These are phyloP conservation scores for Hypselothyrea guttata DNA, from an alignment of 2,888 invertebrate genomes.

Conservation along the genomic window DNA sequence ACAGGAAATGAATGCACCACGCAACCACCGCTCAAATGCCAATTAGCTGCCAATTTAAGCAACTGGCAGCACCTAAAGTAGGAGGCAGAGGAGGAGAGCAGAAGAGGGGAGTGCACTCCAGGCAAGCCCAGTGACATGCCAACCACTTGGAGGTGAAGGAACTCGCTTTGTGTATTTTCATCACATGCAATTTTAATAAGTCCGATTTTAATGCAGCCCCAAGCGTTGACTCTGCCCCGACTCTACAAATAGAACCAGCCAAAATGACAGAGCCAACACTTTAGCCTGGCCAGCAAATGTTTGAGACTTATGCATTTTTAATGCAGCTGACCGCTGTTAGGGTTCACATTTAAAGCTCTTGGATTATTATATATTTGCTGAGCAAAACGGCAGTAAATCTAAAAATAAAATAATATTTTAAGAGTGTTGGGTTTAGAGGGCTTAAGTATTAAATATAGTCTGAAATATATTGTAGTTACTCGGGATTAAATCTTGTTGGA, in stretches of 20 bases:
- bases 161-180: constrained; percentile 36
- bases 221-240: constrained; percentile 23
- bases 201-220: constrained; percentile 53
- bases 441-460: no score
- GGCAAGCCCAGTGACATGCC: background rate
- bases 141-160: constrained; percentile 44
- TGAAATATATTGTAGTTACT: no score
- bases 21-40: constrained; percentile 54
- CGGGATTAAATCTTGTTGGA: no score
- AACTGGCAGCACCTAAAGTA: constrained; percentile 14
- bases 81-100: background rate
- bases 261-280: constrained; percentile 2
- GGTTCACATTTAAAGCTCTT: constrained; percentile 18
- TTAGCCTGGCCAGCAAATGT: background rate
- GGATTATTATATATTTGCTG: no score
- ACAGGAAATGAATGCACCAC: constrained; percentile 66
- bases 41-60: constrained; percentile 57
- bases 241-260: constrained; percentile 20
- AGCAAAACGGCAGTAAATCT: no score
- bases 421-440: no score
- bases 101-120: constrained; percentile 1
- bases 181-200: constrained; percentile 61
- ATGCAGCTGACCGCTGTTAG: constrained; percentile 27
- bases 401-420: no score
- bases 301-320: background rate